Evolutionary conservation across 2,888 invertebrate species (phyloP), one percentile per base, ranked within the genome.

Genomic region (Ferrisia virgata): DNA sequence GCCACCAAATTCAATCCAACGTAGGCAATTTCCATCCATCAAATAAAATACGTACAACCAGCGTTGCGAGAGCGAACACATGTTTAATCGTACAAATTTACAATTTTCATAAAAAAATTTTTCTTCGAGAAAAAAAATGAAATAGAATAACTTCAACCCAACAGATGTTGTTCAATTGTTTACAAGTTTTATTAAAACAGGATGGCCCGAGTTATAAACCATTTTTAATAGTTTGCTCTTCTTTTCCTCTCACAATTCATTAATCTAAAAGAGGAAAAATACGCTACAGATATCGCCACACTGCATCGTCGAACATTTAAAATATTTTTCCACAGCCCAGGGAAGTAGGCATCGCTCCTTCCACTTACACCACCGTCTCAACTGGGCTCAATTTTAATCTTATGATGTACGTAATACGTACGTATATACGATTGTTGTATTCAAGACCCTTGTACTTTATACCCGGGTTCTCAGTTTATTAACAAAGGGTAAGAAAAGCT

Each of bases 81-180:
- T 47, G 47, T 47, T 47, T 18, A 47, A 47, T 47, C n/a, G 47
- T 47, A 47, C 47, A 18, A 47, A 47, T 47, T 47, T 47, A 47
- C 47, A 47, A 47, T 47, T 47, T 47, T 47, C 47, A 47, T 47
- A 47, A 47, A 47, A 47, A 47, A 47, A 47, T 18, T 47, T 47
- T 18, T 18, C 47, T n/a, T 5, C 5, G 15, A 9, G n/a, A 6
- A 4, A 18, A 47, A 47, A 47, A 47, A n/a, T n/a, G n/a, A n/a
- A 36, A 36, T 36, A 36, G 36, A 36, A n/a, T n/a, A 47, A 47
- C 47, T 47, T 47, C n/a, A 3, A 47, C 8, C 25, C 58, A 28
- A 13, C 58, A 64, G 58, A 64, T 64, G 58, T 64, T 64, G 58
- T 64, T 64, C 58, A 28, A 64, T 64, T 64, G 58, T 64, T 64